Percentiles rank a stretch among this genome's conserved stretches.
Conservation (phyloP, 53 echinoderm and acorn worm genomes). For the Crossaster papposus region DNA sequence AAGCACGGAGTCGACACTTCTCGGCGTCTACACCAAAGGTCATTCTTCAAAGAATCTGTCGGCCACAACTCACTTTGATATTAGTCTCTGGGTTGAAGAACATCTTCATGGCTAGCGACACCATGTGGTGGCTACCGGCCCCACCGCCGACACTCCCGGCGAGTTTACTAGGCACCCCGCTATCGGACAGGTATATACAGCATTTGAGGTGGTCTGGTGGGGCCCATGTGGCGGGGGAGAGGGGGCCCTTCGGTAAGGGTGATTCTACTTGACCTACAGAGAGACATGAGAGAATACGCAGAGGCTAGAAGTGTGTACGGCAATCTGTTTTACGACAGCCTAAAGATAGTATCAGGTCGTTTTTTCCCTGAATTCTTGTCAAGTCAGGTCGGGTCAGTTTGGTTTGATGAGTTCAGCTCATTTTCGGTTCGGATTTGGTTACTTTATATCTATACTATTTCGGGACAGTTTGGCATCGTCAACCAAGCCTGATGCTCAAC, state of each 20-base stretch:
- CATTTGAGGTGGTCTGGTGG: constrained; percentile 77
- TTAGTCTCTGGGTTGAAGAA: constrained; percentile 82
- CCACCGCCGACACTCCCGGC: constrained; percentile 67
- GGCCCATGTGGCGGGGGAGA: constrained; percentile 64
- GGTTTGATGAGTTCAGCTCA: too few species aligned
- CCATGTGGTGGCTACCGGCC: constrained; percentile 77
- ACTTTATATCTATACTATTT: too few species aligned
- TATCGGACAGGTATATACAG: constrained; percentile 89
- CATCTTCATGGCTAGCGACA: constrained; percentile 90
- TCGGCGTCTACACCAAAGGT: not conserved
- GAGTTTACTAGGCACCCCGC: constrained; percentile 69
- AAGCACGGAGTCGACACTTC: not conserved
- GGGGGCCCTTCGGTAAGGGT: constrained; percentile 44
- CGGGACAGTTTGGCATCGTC: too few species aligned
- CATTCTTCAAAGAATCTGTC: not conserved
- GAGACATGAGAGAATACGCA: too few species aligned
- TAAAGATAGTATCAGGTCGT: too few species aligned
- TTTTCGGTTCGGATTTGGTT: too few species aligned
- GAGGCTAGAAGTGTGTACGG: not conserved
- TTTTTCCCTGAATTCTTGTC: too few species aligned
- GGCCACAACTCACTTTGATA: constrained; percentile 73
- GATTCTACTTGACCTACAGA: constrained; percentile 69
- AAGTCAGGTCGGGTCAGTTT: too few species aligned
- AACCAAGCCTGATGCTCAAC: too few species aligned
- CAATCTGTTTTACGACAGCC: too few species aligned